A percentile compares a stretch with the other conserved stretches of the same genome.
These are phyloP conservation scores for Nerophis ophidion DNA, from an alignment of 2,113 vertebrate species.

Conservation along the genomic window DNA sequence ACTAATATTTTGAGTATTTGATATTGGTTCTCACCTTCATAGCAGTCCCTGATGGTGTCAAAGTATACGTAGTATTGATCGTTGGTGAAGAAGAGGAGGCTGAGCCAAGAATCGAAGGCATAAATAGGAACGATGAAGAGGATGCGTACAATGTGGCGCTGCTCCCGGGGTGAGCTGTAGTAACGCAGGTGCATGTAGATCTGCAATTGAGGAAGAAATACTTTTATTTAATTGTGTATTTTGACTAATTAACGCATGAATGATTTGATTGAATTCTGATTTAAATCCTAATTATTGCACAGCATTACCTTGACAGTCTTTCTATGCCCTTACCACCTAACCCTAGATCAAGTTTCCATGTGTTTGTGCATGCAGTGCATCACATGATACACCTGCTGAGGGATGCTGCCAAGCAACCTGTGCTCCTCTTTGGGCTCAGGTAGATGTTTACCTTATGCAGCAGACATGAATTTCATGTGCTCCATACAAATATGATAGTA, in stretches of 20 bases:
- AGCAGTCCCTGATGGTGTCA: constrained; percentile 92
- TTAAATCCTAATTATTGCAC: background rate
- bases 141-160: constrained; percentile 95
- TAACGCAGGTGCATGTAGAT: constrained; percentile 98
- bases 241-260: background rate
- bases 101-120: constrained; percentile 98
- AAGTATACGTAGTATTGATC: constrained; percentile 99
- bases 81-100: constrained; percentile 98
- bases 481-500: background rate
- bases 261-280: background rate
- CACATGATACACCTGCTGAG: constrained; percentile 29
- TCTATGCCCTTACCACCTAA: background rate
- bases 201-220: constrained; percentile 53
- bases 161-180: constrained; percentile 91
- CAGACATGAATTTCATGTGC: background rate
- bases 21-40: constrained; percentile 80
- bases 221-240: background rate
- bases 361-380: constrained; percentile 9
- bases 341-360: constrained; percentile 14
- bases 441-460: constrained; percentile 16
- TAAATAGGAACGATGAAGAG: constrained; percentile 99
- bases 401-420: constrained; percentile 54
- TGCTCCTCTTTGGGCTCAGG: constrained; percentile 27
- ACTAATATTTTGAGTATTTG: background rate
- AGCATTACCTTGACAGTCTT: background rate